Base-by-base conservation (phyloP, 1,140 invertebrate species). In the Apis florea region DNA sequence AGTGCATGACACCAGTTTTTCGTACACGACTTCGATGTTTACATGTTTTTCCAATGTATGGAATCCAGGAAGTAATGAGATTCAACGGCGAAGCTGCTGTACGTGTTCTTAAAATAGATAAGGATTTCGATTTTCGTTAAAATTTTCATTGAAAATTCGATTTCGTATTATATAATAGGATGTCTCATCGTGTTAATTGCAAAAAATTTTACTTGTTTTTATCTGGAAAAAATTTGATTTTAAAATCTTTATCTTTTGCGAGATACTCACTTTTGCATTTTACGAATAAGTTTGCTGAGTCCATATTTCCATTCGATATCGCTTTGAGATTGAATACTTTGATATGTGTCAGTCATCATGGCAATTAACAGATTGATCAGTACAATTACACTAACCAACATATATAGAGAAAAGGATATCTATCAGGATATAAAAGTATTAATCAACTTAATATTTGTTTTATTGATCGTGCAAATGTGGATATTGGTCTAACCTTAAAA, bases 251-350 rank as follows among this genome's bases (percentile, higher is more conserved):
- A 31, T 12, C 21, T 31, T 59, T 40, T 31, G 31, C 12, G n/a
- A n/a, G 73, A 26, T 76, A 89, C 85, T 88, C 83, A 93, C 92
- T 91, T 93, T 94, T 99, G 99, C 98, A 99, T 99, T 90, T 98
- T 98, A 70, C 98, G 95, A 90, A 99, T 99, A 86, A 99, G 95
- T 94, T 99, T 99, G n/a, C 99, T 99, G 83, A 99, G 93, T 17
- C 99, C 99, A 91, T 99, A 99, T 94, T 99, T 99, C 99, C 99
- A 99, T 94, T 99, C 99, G 83, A 98, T 99, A 92, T 99, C 99
- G 47, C 98, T 99, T 96, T 99, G 98, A n/a, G 98, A 98, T 87
- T 99, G 96, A 92, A 99, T 99, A 85, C 97, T 95, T 93, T 99
- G 99, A 94, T 99, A 99, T 26, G 99, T 99, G 94, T 99, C 99